Evolutionary conservation across 2,797 vertebrate genomes (phyloP).

Genomic region (Cetoscarus ocellatus): DNA sequence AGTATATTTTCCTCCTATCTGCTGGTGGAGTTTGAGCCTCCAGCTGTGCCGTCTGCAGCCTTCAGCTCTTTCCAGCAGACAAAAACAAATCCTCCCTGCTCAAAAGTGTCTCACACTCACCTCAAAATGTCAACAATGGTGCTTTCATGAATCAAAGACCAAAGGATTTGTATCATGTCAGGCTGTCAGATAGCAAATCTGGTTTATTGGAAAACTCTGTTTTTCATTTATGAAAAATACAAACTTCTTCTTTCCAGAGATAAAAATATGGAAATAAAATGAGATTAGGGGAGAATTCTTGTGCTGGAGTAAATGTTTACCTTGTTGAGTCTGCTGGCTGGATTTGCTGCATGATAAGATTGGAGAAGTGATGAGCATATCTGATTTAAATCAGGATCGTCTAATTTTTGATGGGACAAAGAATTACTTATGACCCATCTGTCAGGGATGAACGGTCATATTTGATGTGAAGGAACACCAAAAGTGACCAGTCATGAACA

Average conservation of each 20-base stretch:
- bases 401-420: background rate
- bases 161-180: background rate
- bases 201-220: background rate
- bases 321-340: background rate
- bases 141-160: background rate
- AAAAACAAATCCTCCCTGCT: slow-evolving; percentile 52
- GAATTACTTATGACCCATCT: background rate
- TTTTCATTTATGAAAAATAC: background rate
- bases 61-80: slow-evolving; percentile 36
- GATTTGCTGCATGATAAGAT: background rate
- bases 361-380: background rate
- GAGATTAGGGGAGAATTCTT: background rate
- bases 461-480: too few relatives aligned
- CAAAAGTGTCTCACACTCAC: slow-evolving; percentile 2
- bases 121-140: slow-evolving; percentile 37
- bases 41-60: slow-evolving; percentile 24
- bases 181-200: background rate
- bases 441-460: background rate
- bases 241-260: too few relatives aligned
- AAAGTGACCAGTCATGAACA: too few relatives aligned
- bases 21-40: slow-evolving; percentile 11
- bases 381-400: background rate
- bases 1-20: background rate
- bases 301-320: background rate
- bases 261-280: background rate